Base-by-base conservation (phyloP, 2,888 invertebrate species). In the Nymphalis urticae region DNA sequence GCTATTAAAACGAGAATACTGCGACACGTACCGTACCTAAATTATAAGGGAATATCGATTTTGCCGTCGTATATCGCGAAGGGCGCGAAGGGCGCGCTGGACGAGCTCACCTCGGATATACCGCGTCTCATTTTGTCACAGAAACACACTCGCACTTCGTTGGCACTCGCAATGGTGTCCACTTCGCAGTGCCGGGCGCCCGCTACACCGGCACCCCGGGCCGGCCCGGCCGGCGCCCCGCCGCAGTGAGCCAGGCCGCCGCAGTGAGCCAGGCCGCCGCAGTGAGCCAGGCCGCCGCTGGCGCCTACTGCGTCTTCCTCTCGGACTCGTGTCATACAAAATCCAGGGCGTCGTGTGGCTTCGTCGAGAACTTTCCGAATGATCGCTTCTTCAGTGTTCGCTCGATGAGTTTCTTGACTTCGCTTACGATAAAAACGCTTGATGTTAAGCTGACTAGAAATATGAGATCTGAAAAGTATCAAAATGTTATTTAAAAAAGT, bases 351-450 rank as follows among this genome's bases (percentile, higher is more conserved):
- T 93, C 91, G 75, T 85, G 90, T 32, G 87, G 79, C 83, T 92
- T 91, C 81, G 84, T 76, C 78, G 92, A 79, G 85, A 85, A 89
- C 83, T 89, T 89, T 74, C 87, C 85, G 68, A 81, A 79, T 2
- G 87, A 76, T 0, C 90, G 87, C 84, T 94, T 94, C 85, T 96
- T 95, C 80, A 96, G 84, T 10, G 95, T 93, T 13, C 97, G 94
- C 86, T 98, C 97, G 75, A 97, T 88, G 75, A 96, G 93, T 85
- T 99, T 99, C 89, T 98, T 98, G 47, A 97, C 86, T 91, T 99
- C 99, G 72, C 98, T 97, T 69, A 98, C 96, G 68, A 98, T 93
- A 91, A 98, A 98, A 64, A 99, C 99, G 75, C 97, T 97, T n/a
- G 99, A 99, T 27, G 99, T 98, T 69, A 99, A 94, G 76, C 95